These are phyloP conservation scores for Drosophila bunnanda DNA, from an alignment of 2,888 invertebrate species.

Conservation along the genomic window DNA sequence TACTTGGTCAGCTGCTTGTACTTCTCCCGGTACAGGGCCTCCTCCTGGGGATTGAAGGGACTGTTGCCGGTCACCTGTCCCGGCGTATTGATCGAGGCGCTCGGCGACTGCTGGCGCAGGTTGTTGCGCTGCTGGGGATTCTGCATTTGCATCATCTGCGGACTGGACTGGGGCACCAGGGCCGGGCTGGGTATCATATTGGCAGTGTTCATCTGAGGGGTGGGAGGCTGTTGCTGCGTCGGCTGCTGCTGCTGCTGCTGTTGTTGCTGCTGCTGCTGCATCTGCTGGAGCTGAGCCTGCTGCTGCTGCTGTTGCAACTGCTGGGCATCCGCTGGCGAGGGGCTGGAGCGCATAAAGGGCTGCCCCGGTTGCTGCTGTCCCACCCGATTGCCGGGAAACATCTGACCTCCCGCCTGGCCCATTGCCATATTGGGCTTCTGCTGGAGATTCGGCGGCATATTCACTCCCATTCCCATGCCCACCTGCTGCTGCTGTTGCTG, in stretches of 20 bases:
- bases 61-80: conserved; percentile 86
- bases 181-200: conserved; percentile 90
- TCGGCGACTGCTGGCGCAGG: conserved; percentile 92
- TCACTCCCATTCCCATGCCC: conserved; percentile 76
- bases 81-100: conserved; percentile 93
- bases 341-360: conserved; percentile 91
- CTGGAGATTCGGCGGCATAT: conserved; percentile 82
- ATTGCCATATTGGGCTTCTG: conserved; percentile 83
- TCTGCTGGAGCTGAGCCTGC: conserved; percentile 82
- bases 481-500: conserved; percentile 31
- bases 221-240: conserved; percentile 83
- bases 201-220: conserved; percentile 83
- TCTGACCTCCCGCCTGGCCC: conserved; percentile 84
- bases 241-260: conserved; percentile 81
- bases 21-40: conserved; percentile 96
- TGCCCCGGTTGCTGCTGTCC: conserved; percentile 86
- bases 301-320: conserved; percentile 81
- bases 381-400: conserved; percentile 86
- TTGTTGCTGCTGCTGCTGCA: conserved; percentile 77
- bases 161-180: conserved; percentile 88
- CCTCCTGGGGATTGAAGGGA: conserved; percentile 90
- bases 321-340: conserved; percentile 82
- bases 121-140: conserved; percentile 85
- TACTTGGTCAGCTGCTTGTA: conserved; percentile 96
- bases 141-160: conserved; percentile 86